A percentile compares a stretch with the other conserved stretches of the same genome.
These are phyloP conservation scores for Taurulus bubalis DNA, from an alignment of 2,113 vertebrate genomes.

Conservation along the genomic window DNA sequence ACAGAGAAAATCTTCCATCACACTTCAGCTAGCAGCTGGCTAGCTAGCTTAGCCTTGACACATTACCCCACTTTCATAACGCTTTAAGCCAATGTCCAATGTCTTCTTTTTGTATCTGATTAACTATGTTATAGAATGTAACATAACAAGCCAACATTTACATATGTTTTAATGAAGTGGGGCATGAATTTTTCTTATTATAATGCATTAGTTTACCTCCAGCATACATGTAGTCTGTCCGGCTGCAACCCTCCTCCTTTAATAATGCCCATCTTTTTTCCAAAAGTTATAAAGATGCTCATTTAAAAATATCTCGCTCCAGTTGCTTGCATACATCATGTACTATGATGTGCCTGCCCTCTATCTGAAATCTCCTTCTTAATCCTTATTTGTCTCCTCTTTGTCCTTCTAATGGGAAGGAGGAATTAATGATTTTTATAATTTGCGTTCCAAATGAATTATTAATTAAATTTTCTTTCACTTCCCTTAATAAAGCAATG, in stretches of 20 bases:
- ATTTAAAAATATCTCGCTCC: not conserved
- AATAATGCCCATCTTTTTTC: not conserved
- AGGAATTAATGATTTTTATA: conserved; percentile 5
- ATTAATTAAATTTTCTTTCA: conserved; percentile 65
- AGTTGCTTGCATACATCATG: not conserved
- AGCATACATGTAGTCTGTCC: not conserved
- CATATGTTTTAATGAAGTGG: not conserved
- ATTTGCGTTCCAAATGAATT: conserved; percentile 40
- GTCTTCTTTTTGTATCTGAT: not conserved
- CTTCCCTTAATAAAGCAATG: conserved; percentile 48
- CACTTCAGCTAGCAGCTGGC: not conserved
- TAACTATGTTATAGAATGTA: not conserved
- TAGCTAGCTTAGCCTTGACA: not conserved
- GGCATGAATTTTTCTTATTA: not conserved
- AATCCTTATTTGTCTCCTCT: conserved; percentile 5
- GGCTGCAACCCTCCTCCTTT: not conserved
- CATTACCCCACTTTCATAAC: not conserved
- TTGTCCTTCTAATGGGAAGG: conserved; percentile 7
- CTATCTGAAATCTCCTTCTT: conserved; percentile 18
- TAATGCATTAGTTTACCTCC: not conserved
- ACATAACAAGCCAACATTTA: not conserved
- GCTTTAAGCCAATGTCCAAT: no score
- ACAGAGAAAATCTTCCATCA: no score
- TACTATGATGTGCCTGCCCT: not conserved
- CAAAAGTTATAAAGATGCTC: not conserved